phyloP scores from a whole-genome alignment of 2,888 invertebrate genomes.

The Pyrocoelia pectoralis region DNA sequence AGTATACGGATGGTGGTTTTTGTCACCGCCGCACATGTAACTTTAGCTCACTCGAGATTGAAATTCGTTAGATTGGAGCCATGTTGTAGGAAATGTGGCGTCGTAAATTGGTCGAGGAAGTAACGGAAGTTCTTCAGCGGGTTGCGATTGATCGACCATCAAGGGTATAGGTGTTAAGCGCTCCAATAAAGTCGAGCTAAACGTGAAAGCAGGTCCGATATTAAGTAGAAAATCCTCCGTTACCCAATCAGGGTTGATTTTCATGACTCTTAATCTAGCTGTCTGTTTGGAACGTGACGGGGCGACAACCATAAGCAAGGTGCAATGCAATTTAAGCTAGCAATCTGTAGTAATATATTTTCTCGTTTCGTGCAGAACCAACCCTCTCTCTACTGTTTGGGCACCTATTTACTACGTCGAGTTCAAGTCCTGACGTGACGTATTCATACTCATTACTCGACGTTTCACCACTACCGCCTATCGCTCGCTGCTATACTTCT shows the following conservation, averaged over 20 bases:
- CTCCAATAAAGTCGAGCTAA: slow-evolving; percentile 40
- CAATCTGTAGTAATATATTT: slow-evolving; percentile 55
- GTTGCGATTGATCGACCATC: slow-evolving; percentile 45
- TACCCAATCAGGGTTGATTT: slow-evolving; percentile 39
- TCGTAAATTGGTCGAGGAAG: slow-evolving; percentile 40
- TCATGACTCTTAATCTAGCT: slow-evolving; percentile 33
- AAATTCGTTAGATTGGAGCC: slow-evolving; percentile 32
- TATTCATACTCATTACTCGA: slow-evolving; percentile 59
- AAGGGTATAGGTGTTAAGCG: slow-evolving; percentile 42
- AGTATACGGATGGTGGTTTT: slow-evolving; percentile 31
- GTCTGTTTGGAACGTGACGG: slow-evolving; percentile 40
- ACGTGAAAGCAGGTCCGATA: slow-evolving; percentile 31
- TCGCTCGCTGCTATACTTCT: slow-evolving; percentile 48
- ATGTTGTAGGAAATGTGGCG: slow-evolving; percentile 38
- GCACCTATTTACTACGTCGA: slow-evolving; percentile 54
- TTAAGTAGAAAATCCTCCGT: slow-evolving; percentile 39
- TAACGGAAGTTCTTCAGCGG: slow-evolving; percentile 36
- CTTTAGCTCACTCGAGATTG: slow-evolving; percentile 32
- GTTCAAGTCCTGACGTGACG: slow-evolving; percentile 56
- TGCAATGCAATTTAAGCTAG: slow-evolving; percentile 54
- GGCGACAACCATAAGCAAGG: slow-evolving; percentile 48
- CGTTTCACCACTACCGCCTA: slow-evolving; percentile 56
- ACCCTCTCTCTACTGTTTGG: slow-evolving; percentile 43
- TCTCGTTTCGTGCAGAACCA: slow-evolving; percentile 42
- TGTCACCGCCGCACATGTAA: slow-evolving; percentile 34